These are phyloP conservation scores for Sminthopsis crassicaudata DNA, from an alignment of 2,113 vertebrate genomes.

Conservation along the genomic window DNA sequence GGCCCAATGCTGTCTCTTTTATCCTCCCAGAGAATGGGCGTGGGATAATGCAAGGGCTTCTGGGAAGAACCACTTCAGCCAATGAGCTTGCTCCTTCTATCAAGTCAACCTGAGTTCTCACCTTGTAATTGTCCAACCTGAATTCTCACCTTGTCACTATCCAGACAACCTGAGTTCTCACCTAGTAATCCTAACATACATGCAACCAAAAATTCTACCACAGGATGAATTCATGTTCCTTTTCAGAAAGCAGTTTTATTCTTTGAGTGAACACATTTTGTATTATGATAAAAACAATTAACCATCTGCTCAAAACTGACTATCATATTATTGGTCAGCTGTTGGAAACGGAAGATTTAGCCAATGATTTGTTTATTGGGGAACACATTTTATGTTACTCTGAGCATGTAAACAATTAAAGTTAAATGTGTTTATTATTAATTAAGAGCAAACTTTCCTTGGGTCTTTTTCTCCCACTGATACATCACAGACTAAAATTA, in stretches of 20 bases:
- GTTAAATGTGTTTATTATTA: slow-evolving; percentile 22
- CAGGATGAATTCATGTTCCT: neutral
- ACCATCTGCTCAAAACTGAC: slow-evolving; percentile 61
- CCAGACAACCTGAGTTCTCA: too few species aligned
- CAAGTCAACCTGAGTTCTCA: too few species aligned
- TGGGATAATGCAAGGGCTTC: too few species aligned
- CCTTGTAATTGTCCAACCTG: too few species aligned
- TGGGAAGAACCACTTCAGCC: too few species aligned
- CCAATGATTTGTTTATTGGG: slow-evolving; percentile 47
- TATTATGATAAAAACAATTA: slow-evolving; percentile 51
- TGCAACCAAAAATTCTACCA: neutral
- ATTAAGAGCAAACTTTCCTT: neutral
- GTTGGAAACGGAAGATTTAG: slow-evolving; percentile 32
- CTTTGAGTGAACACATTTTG: slow-evolving; percentile 50
- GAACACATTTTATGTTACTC: slow-evolving; percentile 56
- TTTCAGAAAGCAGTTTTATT: neutral
- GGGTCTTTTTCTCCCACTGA: neutral
- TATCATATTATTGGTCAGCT: slow-evolving; percentile 42
- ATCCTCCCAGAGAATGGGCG: too few species aligned
- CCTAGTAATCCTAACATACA: too few species aligned
- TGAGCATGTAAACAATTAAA: slow-evolving; percentile 41
- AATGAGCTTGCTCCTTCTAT: too few species aligned
- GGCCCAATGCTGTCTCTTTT: too few species aligned
- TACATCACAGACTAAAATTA: neutral
- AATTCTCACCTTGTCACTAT: too few species aligned